Evolutionary conservation across 2,888 invertebrate species (phyloP).

Genomic region (Metopia argyrocephala): DNA sequence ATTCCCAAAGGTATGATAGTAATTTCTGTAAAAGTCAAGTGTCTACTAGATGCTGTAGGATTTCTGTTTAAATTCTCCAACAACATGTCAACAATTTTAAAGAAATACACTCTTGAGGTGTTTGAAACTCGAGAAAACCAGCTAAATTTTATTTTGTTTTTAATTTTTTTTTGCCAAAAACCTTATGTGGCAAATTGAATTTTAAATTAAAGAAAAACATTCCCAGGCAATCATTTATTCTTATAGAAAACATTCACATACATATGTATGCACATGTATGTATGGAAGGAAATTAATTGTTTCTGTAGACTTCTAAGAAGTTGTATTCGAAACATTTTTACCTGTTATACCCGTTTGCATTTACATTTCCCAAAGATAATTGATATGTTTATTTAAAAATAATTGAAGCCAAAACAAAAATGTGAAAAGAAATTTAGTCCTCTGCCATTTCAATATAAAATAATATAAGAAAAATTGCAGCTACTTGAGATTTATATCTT

Average conservation of each 20-base stretch:
- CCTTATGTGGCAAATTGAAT: conserved; percentile 56
- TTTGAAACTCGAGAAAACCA: background rate
- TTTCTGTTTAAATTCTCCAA: conserved; percentile 36
- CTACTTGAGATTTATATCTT: conserved; percentile 51
- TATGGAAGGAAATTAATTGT: background rate
- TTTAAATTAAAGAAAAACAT: conserved; percentile 58
- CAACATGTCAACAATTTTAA: background rate
- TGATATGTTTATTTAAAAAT: conserved; percentile 55
- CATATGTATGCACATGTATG: background rate
- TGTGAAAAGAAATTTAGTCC: conserved; percentile 28
- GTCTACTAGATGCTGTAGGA: conserved; percentile 2
- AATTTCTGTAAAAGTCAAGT: background rate
- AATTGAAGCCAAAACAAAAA: conserved; percentile 12
- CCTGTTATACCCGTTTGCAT: background rate
- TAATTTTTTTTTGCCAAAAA: conserved; percentile 27
- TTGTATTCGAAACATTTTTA: too few relatives aligned
- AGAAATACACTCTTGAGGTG: too few relatives aligned
- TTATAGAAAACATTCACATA: background rate
- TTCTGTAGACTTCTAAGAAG: conserved; percentile 41
- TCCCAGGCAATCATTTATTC: background rate
- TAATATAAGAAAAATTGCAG: conserved; percentile 16
- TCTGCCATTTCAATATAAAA: conserved; percentile 28
- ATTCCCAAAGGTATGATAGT: conserved; percentile 37
- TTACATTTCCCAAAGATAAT: conserved; percentile 50
- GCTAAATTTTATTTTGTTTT: conserved; percentile 4